phyloP scores from a whole-genome alignment of 2,113 vertebrate genomes.

The Vombatus ursinus region DNA sequence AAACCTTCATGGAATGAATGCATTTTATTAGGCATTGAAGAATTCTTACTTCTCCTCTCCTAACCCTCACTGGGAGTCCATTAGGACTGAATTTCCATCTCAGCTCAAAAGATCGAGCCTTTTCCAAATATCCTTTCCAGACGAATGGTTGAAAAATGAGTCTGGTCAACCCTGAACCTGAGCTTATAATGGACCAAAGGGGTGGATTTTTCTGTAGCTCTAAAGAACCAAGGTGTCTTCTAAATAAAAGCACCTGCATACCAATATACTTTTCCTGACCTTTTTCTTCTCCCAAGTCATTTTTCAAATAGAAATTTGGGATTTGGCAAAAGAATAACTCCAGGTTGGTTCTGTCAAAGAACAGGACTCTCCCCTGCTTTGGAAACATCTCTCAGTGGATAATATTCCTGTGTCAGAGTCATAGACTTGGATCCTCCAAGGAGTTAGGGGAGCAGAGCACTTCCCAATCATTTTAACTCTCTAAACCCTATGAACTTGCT shows the following conservation, averaged over 20 bases:
- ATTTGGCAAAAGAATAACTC: background rate
- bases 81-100: background rate
- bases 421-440: background rate
- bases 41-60: background rate
- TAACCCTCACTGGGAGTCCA: background rate
- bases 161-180: background rate
- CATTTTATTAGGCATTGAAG: background rate
- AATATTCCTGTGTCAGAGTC: background rate
- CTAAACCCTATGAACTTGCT: background rate
- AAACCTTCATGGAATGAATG: background rate
- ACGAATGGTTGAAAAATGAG: background rate
- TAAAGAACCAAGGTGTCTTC: background rate
- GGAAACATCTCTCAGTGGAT: background rate
- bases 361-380: background rate
- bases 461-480: rapidly evolving
- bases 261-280: background rate
- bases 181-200: conserved; percentile 1
- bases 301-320: background rate
- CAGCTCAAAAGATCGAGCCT: background rate
- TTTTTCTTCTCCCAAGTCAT: background rate
- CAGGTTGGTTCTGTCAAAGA: background rate
- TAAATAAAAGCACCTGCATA: background rate
- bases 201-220: background rate
- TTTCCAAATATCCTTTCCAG: background rate
- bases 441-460: background rate